Conservation (phyloP, 2,113 vertebrate genomes). For the Diphyllodes magnificus region DNA sequence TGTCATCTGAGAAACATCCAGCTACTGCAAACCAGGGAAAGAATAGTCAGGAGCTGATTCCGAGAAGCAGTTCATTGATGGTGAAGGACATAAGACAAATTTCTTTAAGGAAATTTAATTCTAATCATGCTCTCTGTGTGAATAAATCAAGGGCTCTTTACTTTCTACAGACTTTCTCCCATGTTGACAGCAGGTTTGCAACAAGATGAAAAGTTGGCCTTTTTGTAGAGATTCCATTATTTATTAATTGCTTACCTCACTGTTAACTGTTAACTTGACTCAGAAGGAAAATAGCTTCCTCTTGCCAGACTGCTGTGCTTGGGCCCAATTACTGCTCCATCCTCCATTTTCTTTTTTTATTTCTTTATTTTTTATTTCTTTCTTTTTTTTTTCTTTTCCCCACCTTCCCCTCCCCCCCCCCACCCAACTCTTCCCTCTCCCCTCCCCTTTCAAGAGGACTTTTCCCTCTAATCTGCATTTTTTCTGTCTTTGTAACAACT, state of each 20-base stretch:
- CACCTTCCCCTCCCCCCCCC: rapidly evolving
- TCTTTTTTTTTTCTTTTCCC: neutral
- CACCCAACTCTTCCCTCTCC: neutral
- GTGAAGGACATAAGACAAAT: neutral
- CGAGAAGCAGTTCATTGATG: neutral
- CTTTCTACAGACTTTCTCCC: neutral
- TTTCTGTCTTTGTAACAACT: neutral
- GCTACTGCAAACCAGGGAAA: neutral
- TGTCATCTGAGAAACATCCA: neutral
- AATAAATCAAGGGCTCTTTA: neutral
- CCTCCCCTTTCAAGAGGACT: neutral
- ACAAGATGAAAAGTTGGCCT: neutral
- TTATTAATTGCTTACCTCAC: neutral
- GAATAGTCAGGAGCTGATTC: neutral
- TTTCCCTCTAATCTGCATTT: neutral
- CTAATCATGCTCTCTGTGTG: neutral
- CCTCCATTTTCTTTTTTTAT: neutral
- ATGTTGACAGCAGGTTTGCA: neutral
- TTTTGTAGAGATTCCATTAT: neutral
- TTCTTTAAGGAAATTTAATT: neutral
- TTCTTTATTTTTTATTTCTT: too few relatives aligned
- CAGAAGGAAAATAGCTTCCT: neutral
- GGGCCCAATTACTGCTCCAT: neutral
- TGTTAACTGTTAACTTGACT: neutral
- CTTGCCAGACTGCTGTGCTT: neutral